These are phyloP conservation scores for Macrobrachium rosenbergii DNA, from an alignment of 1,140 invertebrate genomes.

Conservation along the genomic window DNA sequence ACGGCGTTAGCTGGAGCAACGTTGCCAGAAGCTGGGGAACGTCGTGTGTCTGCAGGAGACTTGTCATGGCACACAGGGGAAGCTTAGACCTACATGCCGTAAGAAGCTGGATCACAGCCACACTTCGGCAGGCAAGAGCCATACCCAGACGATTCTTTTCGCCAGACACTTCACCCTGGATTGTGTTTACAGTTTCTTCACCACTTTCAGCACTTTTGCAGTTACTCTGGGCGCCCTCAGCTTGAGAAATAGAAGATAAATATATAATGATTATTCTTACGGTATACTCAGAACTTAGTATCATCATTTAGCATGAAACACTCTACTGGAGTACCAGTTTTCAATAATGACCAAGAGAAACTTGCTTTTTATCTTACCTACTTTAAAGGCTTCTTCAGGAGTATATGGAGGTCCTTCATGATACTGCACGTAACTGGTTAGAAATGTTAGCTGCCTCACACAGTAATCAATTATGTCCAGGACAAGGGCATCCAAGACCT, in stretches of 20 bases:
- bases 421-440: conserved; percentile 16
- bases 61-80: conserved; percentile 49
- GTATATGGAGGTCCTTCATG: conserved; percentile 1
- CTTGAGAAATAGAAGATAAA: not conserved
- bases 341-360: too few species aligned
- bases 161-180: conserved; percentile 15
- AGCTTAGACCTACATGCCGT: conserved; percentile 19
- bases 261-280: not conserved
- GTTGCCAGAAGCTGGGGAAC: conserved; percentile 54
- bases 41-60: conserved; percentile 52
- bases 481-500: conserved; percentile 24
- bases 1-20: conserved; percentile 30
- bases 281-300: too few species aligned
- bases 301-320: too few species aligned
- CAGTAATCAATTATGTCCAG: conserved; percentile 49
- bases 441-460: conserved; percentile 22
- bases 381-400: not conserved
- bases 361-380: too few species aligned
- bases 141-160: conserved; percentile 45
- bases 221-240: not conserved
- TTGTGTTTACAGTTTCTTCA: not conserved
- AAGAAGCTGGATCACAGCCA: conserved; percentile 40
- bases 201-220: not conserved
- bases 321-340: too few species aligned
- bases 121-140: conserved; percentile 32